Evolutionary conservation across 1,140 invertebrate genomes (phyloP).

Genomic region (Rhyzopertha dominica): DNA sequence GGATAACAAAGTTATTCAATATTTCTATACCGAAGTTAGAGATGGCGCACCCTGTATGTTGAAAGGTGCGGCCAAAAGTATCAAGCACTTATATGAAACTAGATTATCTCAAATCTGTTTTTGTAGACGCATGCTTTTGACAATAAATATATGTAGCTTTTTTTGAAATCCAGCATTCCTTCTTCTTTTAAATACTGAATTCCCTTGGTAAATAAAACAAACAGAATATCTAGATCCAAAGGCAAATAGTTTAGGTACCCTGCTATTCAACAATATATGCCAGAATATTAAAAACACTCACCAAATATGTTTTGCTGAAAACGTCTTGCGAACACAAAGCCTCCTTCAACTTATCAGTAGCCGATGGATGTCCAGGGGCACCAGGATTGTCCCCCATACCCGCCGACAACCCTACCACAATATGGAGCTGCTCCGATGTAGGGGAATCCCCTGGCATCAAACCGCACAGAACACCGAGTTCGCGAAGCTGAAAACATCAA

Average conservation of each 20-base stretch:
- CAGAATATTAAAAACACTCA: constrained; percentile 39
- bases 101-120: too few relatives aligned
- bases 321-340: constrained; percentile 83
- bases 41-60: too few relatives aligned
- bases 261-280: neutral
- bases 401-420: constrained; percentile 81
- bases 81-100: too few relatives aligned
- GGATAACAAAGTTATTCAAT: too few relatives aligned
- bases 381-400: constrained; percentile 73
- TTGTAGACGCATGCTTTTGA: too few relatives aligned
- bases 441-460: constrained; percentile 82
- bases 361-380: constrained; percentile 55
- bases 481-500: constrained; percentile 60
- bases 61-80: too few relatives aligned
- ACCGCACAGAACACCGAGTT: constrained; percentile 84
- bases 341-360: constrained; percentile 82
- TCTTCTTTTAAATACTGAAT: too few relatives aligned
- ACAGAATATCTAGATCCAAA: neutral
- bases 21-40: too few relatives aligned
- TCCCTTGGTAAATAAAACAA: too few relatives aligned
- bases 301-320: constrained; percentile 86
- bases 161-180: too few relatives aligned
- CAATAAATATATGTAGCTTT: too few relatives aligned
- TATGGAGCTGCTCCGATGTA: constrained; percentile 81
- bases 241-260: neutral